Percentiles rank a stretch among this genome's conserved stretches.
phyloP scores from a whole-genome alignment of 2,888 invertebrate species.

The Dromius quadrimaculatus region DNA sequence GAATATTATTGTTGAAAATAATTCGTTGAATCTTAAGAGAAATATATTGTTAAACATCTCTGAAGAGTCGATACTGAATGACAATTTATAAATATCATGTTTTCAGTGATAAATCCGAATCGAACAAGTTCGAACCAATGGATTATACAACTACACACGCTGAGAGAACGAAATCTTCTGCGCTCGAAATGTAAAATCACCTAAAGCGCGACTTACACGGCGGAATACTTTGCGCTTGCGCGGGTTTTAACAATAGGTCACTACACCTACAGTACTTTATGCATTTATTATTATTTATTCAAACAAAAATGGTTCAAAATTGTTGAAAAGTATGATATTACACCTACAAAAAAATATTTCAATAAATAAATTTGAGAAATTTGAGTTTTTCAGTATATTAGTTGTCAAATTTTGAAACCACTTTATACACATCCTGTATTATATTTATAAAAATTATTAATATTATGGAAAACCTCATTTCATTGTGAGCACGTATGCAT shows the following conservation, averaged over 20 bases:
- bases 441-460: too few relatives aligned
- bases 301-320: constrained; percentile 2
- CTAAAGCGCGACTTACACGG: constrained; percentile 30
- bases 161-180: background rate
- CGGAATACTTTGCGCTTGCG: constrained; percentile 38
- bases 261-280: constrained; percentile 31
- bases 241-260: constrained; percentile 31
- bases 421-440: too few relatives aligned
- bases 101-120: background rate
- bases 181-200: background rate
- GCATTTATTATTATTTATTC: constrained; percentile 41
- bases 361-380: too few relatives aligned
- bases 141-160: constrained; percentile 1
- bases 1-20: background rate
- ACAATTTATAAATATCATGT: background rate
- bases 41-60: background rate
- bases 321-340: too few relatives aligned
- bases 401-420: too few relatives aligned
- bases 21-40: background rate
- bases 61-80: background rate
- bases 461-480: too few relatives aligned
- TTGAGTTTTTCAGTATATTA: too few relatives aligned
- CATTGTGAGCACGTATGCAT: too few relatives aligned
- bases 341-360: too few relatives aligned
- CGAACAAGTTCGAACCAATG: constrained; percentile 1